Evolutionary conservation across 2,797 vertebrate genomes (phyloP).

Genomic region (Mareca penelope): DNA sequence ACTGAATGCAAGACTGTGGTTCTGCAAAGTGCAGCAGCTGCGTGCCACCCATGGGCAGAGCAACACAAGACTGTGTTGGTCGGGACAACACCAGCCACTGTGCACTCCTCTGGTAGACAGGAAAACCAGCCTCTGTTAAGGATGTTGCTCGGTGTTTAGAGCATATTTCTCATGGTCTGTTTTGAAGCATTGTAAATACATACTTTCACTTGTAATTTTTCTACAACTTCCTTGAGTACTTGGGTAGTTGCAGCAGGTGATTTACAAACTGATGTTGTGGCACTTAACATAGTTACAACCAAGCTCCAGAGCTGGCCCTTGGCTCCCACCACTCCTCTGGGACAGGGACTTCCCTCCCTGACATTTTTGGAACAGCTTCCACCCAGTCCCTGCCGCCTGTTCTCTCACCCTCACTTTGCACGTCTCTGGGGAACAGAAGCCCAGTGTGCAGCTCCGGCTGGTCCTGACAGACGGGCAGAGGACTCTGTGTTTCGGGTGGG

Average conservation of each 20-base stretch:
- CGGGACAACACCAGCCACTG: background rate
- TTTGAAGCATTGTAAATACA: background rate
- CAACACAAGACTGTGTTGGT: background rate
- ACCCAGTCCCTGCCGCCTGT: background rate
- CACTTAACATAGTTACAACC: background rate
- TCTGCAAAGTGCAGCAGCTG: background rate
- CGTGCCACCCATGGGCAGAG: background rate
- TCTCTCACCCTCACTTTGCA: background rate
- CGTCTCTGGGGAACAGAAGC: background rate
- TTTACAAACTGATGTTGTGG: background rate
- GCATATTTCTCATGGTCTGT: background rate
- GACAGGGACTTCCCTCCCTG: background rate
- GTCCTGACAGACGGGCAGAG: constrained; percentile 31
- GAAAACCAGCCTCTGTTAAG: background rate
- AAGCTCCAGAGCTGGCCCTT: background rate
- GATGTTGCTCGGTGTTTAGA: background rate
- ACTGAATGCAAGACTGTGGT: background rate
- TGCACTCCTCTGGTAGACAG: background rate
- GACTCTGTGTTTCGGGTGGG: constrained; percentile 41
- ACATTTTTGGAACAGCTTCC: background rate
- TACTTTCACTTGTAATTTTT: background rate
- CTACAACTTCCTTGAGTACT: background rate
- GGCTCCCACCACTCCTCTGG: background rate
- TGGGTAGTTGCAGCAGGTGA: background rate
- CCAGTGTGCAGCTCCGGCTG: background rate